Conservation (phyloP, 2,888 invertebrate genomes). For the Calliscelio sp. region DNA sequence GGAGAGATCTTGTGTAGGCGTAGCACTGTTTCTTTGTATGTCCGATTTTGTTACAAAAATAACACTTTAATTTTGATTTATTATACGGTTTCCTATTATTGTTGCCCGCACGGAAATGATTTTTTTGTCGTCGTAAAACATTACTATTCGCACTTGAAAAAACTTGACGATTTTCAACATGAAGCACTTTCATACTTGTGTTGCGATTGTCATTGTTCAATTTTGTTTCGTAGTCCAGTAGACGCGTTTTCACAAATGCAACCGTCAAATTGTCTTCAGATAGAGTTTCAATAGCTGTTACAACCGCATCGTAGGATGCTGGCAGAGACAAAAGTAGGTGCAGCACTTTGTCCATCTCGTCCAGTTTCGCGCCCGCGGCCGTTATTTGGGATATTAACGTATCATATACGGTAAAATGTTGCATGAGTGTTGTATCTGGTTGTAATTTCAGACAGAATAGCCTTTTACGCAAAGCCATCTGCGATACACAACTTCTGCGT, state of each 20-base stretch:
- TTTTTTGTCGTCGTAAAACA: not conserved
- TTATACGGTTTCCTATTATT: no score
- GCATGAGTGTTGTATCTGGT: not conserved
- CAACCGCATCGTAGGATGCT: not conserved
- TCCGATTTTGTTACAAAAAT: no score
- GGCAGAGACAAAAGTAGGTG: not conserved
- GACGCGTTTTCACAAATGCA: conserved; percentile 8
- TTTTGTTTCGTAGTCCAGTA: conserved; percentile 5
- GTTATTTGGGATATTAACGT: not conserved
- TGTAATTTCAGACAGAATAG: not conserved
- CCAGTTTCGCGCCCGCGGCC: not conserved
- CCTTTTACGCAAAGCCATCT: not conserved
- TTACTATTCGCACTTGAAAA: not conserved
- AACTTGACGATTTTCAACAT: not conserved
- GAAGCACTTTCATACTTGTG: not conserved
- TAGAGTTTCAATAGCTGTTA: conserved; percentile 12
- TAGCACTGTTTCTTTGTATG: no score
- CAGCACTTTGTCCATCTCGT: not conserved
- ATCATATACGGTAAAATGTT: not conserved
- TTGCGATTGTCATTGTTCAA: not conserved
- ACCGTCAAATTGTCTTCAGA: conserved; percentile 8
- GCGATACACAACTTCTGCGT: not conserved
- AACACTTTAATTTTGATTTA: no score
- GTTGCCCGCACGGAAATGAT: no score
- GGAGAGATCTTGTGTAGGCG: no score